Base-by-base conservation (phyloP, 2,888 invertebrate species). In the Thera obeliscata region DNA sequence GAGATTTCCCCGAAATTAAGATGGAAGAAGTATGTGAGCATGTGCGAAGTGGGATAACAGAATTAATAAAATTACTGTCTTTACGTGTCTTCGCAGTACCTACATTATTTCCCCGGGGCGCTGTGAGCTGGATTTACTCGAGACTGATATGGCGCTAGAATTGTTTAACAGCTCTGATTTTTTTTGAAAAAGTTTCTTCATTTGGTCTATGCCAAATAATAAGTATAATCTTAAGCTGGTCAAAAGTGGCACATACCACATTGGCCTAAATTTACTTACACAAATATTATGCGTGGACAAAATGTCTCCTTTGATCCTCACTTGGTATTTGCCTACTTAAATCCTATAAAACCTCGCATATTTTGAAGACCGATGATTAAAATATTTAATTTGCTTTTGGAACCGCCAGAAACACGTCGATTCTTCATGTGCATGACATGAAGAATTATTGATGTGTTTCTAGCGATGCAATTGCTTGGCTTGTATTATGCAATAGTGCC, bases 1-100 rank as follows among this genome's bases (percentile, higher is more conserved):
- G 74, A 66, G 69, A 72, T 50, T 67, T 68, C 59, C 59, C 63
- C 61, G 50, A 73, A 75, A 75, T 73, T 69, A 73, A 70, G 73
- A 70, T 70, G 71, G 69, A 68, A 73, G 69, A 73, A 71, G 58
- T 64, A 69, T 67, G 69, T 60, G 64, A 61, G 55, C 61, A 64
- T 71, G 66, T 71, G 65, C 63, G 61, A 69, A 62, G 52, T 61
- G 55, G 70, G 43, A 56, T 66, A 70, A 69, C 66, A 54, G 41
- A 67, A 69, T 69, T 73, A 67, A 71, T 71, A 66, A 69, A 70
- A 73, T 72, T 70, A 69, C 65, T 63, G 70, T 67, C 70, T 71
- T 66, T 69, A 63, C 69, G 60, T 69, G 69, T 66, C 62, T 69
- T 69, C 60, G 48, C 57, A 59, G 65, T 66, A 60, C 61, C 61